phyloP scores from a whole-genome alignment of 2,797 vertebrate genomes.

The Psittacula derbiana region DNA sequence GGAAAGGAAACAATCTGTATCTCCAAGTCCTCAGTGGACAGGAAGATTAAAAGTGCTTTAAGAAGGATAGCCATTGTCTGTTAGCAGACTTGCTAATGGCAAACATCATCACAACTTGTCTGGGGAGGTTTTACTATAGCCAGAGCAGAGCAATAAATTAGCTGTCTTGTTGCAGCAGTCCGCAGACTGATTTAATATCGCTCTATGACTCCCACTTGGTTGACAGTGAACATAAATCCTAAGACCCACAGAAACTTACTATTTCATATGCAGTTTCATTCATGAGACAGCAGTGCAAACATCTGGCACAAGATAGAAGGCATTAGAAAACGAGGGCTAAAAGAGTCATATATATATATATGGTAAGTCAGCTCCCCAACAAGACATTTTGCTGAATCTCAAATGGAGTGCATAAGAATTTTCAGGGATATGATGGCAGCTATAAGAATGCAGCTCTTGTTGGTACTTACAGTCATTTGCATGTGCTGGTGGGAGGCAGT shows the following conservation, averaged over 20 bases:
- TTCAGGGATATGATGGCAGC: neutral
- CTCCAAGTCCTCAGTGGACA: neutral
- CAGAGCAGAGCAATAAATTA: neutral
- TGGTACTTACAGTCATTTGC: neutral
- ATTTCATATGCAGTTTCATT: neutral
- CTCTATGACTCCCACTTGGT: neutral
- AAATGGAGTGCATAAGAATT: fast-evolving
- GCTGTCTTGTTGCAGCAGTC: neutral
- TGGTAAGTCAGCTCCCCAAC: neutral
- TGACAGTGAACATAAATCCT: neutral
- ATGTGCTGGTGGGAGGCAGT: neutral
- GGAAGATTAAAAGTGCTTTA: neutral
- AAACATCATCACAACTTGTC: neutral
- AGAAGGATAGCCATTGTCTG: neutral
- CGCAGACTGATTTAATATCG: neutral
- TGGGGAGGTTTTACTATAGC: neutral
- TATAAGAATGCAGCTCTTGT: neutral
- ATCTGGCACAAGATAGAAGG: neutral
- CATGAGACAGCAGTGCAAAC: neutral
- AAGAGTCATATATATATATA: neutral
- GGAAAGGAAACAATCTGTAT: neutral
- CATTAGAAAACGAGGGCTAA: neutral
- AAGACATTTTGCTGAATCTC: neutral
- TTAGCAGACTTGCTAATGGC: neutral
- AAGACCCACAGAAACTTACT: neutral